Base-by-base conservation (phyloP, 2,797 vertebrate genomes). In the Enteromius trimaculatus region DNA sequence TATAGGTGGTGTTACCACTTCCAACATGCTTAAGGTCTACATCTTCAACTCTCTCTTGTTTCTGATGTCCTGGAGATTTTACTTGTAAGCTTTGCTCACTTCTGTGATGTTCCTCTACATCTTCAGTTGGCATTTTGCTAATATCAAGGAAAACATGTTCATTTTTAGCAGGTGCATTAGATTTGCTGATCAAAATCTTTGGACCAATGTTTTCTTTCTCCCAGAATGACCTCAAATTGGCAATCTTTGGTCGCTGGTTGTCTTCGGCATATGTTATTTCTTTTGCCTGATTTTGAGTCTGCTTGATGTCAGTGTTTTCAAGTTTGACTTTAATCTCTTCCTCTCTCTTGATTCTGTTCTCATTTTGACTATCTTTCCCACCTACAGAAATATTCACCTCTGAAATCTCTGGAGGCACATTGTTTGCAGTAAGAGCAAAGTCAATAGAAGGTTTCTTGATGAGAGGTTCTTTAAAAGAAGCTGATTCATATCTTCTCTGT, bases 181-280 rank as follows among this genome's bases (percentile, higher is more conserved):
- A 85, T 87, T 88, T 90, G 79, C 90, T 86, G 29, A 90, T 88
- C 39, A 92, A 88, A 79, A 92, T 87, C 87, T 91, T 92, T 23
- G 92, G 85, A 2, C 88, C 86, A 53, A 80, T 39, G 86, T 90
- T 94, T 78, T 89, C 92, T 84, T 90, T 93, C 93, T 98, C 96
- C 95, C 96, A 97, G 84, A 97, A 96, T 4, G 94, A 95, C 92
- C 95, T 97, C 65, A 97, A 92, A 65, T 95, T 91, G 26, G 90
- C 94, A 85, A 94, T 94, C 88, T 93, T 95, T 87, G 89, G 88
- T 53, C 74, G 87, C 47, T 92, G 89, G 37, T 89, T 93, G 69
- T 94, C 94, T 0, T 78, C 85, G 0, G 89, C 80, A 65, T 7
- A 8, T 29, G 37, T 17, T 78, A 6, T 79, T 76, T 88, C 86